These are phyloP conservation scores for Arbacia lixula DNA, from an alignment of 53 echinoderm and acorn worm genomes.

Conservation along the genomic window DNA sequence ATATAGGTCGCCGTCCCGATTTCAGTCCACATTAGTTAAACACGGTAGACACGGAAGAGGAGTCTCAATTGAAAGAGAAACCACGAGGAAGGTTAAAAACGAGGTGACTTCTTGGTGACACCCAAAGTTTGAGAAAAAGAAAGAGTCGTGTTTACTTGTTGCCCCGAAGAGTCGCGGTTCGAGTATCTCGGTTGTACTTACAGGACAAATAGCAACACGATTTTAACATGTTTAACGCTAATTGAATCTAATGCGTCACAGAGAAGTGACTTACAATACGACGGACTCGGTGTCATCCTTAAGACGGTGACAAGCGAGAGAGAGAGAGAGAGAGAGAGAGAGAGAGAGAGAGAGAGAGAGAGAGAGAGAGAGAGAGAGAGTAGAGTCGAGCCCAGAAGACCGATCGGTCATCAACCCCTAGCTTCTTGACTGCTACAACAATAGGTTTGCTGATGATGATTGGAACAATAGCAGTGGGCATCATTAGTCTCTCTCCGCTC, in stretches of 20 bases:
- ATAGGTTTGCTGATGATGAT: slow-evolving; percentile 31
- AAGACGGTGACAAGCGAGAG: no score
- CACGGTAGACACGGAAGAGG: no score
- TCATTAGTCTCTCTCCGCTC: slow-evolving; percentile 32
- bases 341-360: not conserved
- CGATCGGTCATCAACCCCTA: slow-evolving; percentile 18
- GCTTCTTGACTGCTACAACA: not conserved
- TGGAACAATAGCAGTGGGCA: slow-evolving; percentile 28
- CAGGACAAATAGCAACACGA: not conserved
- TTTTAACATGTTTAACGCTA: slow-evolving; percentile 52
- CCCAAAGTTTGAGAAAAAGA: no score
- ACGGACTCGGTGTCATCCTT: not conserved
- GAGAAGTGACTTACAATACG: not conserved
- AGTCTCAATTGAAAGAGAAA: no score
- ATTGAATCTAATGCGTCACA: slow-evolving; percentile 46
- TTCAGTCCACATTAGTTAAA: no score
- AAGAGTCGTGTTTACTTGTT: no score
- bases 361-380: not conserved
- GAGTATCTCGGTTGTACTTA: no score
- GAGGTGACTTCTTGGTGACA: no score
- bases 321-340: not conserved
- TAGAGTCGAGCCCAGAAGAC: not conserved
- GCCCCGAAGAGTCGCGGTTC: no score
- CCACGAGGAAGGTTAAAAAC: no score
- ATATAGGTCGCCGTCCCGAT: no score